These are phyloP conservation scores for Ptyas mucosa DNA, from an alignment of 2,113 vertebrate genomes.

Conservation along the genomic window DNA sequence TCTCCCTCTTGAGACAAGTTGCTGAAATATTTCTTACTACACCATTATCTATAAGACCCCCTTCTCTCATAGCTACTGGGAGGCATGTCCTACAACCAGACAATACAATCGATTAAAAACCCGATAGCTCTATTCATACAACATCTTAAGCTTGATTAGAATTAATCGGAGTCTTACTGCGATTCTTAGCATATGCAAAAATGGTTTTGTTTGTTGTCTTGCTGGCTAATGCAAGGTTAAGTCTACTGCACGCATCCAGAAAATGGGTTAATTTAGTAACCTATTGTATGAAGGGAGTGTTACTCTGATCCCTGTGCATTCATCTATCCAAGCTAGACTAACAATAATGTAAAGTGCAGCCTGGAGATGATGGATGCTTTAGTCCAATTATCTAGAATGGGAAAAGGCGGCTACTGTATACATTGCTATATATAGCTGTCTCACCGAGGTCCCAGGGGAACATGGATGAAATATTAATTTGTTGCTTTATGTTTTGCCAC, in stretches of 20 bases:
- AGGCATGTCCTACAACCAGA: not conserved
- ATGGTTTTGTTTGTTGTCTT: not conserved
- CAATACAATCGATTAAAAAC: not conserved
- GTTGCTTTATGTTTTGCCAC: not conserved
- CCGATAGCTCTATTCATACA: not conserved
- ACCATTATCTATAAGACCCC: not conserved
- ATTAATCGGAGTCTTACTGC: not conserved
- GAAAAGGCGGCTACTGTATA: not conserved
- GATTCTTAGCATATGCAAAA: not conserved
- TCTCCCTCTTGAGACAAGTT: not conserved
- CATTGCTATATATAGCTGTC: not conserved
- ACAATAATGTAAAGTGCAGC: not conserved
- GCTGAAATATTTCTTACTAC: not conserved
- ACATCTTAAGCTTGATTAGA: not conserved
- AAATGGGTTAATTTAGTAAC: not conserved
- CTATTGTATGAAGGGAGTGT: not conserved
- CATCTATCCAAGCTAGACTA: not conserved
- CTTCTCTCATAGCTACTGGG: not conserved
- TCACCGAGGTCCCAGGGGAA: not conserved
- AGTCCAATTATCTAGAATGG: not conserved
- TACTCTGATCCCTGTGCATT: not conserved
- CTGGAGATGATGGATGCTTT: not conserved
- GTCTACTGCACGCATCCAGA: not conserved
- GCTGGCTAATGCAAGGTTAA: not conserved
- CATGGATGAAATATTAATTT: not conserved